Percentiles rank a stretch among this genome's conserved stretches.
These are phyloP conservation scores for Hippocampus guttulatus DNA, from an alignment of 2,113 vertebrate genomes.

Conservation along the genomic window DNA sequence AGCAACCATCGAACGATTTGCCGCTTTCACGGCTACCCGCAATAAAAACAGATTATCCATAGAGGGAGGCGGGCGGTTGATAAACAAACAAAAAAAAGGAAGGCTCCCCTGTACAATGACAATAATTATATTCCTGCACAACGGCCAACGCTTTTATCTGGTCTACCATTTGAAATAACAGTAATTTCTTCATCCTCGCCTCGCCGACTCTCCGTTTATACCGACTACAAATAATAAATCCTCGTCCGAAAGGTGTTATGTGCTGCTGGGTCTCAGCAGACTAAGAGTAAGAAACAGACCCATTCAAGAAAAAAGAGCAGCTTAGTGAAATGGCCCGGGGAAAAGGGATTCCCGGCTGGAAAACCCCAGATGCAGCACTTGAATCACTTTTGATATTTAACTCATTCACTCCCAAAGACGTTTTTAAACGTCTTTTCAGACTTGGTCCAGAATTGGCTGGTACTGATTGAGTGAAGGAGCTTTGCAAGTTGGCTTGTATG, in stretches of 20 bases:
- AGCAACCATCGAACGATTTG: not conserved
- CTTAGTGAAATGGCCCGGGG: not conserved
- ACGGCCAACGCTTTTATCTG: not conserved
- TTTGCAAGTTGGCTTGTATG: not conserved
- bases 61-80: not conserved
- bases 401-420: too few species aligned
- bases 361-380: not conserved
- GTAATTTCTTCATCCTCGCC: not conserved
- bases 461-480: not conserved
- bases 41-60: not conserved
- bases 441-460: too few species aligned
- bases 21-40: not conserved
- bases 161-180: not conserved
- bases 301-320: not conserved
- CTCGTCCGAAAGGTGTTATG: not conserved
- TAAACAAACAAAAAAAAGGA: not conserved
- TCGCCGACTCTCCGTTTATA: not conserved
- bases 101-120: not conserved
- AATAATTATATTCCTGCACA: not conserved
- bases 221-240: slow-evolving; percentile 1
- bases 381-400: too few species aligned
- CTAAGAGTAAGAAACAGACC: not conserved
- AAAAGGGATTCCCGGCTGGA: not conserved
- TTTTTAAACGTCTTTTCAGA: too few species aligned
- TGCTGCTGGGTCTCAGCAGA: not conserved